Evolutionary conservation across 2,113 vertebrate genomes (phyloP), one percentile per base, ranked within the genome.

Genomic region (Calyptomena viridis): DNA sequence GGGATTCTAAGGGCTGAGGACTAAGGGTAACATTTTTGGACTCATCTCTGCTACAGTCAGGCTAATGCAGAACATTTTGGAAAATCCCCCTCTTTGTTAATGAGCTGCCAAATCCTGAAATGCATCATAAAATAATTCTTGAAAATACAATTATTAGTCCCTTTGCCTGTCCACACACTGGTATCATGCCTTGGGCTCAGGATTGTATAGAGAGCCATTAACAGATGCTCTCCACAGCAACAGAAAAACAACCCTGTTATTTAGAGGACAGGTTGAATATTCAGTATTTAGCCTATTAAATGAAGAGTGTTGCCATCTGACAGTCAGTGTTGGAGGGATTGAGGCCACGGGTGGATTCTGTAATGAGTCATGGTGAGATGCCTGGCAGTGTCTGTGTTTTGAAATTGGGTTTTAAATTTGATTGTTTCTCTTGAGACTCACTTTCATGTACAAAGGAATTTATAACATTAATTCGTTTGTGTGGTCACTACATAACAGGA

Each of bases 301-400:
- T 71, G 77, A 59, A 78, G 85, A 93, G 67, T 35, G 66, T 53
- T 69, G 91, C 93, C 94, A 91, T 95, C 89, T 94, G 94, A 95
- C 67, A 7, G 11, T 27, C 42, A 46, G 85, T 39, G 35, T 39
- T 39, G 55, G 71, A 83, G 53, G 91, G 91, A 97, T 74, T 96
- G 93, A 95, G 96, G 95, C 82, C 93, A 96, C 1, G 9, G 6
- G 27, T 87, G 79, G 91, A 90, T 93, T 91, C 91, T 14, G 1
- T 50, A 35, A 82, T 49, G 69, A 94, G 87, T 59, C 5, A 12
- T 64, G 49, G 62, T 13, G 87, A 89, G 84, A 84, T 19, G 87
- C 52, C 87, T 25, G 52, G 42, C 62, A 71, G 80, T 1, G 0
- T 8, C 58, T 7, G 3, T 8, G 66, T 37, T 82, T 64, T 76